Percentiles rank a stretch among this genome's conserved stretches.
These are phyloP conservation scores for Mesoclemmys tuberculata DNA, from an alignment of 2,113 vertebrate genomes.

Conservation along the genomic window DNA sequence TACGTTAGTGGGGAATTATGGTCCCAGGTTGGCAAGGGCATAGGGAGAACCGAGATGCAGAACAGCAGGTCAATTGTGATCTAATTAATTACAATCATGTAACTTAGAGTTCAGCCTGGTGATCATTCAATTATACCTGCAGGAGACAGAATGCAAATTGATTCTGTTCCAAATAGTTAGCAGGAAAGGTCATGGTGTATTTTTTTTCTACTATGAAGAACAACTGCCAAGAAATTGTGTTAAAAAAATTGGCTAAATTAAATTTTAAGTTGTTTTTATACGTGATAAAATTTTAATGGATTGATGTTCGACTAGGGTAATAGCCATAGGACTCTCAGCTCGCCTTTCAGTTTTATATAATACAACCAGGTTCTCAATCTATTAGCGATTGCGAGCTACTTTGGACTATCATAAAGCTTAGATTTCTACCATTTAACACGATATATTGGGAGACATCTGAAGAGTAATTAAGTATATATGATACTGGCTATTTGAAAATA, in stretches of 20 bases:
- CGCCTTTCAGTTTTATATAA: neutral
- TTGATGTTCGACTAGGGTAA: neutral
- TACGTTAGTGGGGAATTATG: neutral
- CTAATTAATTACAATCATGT: slow-evolving; percentile 73
- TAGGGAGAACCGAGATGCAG: slow-evolving; percentile 48
- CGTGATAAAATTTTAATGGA: neutral
- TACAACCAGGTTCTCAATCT: accelerated
- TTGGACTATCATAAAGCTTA: neutral
- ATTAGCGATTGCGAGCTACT: neutral
- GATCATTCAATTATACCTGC: slow-evolving; percentile 61
- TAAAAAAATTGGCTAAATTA: neutral
- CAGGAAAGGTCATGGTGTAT: slow-evolving; percentile 45
- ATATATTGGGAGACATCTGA: neutral
- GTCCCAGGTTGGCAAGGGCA: slow-evolving; percentile 51
- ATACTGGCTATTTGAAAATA: neutral
- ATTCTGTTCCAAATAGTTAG: slow-evolving; percentile 61
- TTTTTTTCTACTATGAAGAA: slow-evolving; percentile 21
- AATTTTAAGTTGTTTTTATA: slow-evolving; percentile 8
- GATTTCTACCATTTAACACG: neutral
- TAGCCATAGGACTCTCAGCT: neutral
- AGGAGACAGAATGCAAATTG: slow-evolving; percentile 57
- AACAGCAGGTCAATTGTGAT: slow-evolving; percentile 49
- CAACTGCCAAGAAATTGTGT: neutral
- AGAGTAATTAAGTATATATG: neutral
- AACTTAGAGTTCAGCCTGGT: slow-evolving; percentile 59